Percentiles rank a stretch among this genome's conserved stretches.
Conservation (phyloP, 2,113 vertebrate genomes). For the Recurvirostra avosetta region DNA sequence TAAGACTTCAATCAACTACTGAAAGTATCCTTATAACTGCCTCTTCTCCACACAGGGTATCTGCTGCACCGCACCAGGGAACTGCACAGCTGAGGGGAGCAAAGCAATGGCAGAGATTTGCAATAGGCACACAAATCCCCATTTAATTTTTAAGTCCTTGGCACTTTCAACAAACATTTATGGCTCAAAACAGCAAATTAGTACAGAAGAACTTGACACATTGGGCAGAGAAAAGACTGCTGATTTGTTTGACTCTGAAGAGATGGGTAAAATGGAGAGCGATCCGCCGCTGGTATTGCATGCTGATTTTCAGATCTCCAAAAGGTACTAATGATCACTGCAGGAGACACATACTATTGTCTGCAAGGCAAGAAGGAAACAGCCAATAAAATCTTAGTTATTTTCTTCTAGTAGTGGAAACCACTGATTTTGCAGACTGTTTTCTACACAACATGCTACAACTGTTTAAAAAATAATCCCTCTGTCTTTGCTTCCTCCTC, state of each 20-base stretch:
- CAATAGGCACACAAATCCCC: background rate
- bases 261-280: background rate
- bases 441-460: background rate
- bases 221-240: background rate
- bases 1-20: background rate
- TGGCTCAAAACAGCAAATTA: background rate
- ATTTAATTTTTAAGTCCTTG: background rate
- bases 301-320: background rate
- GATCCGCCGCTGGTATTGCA: fast-evolving
- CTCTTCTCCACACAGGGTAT: background rate
- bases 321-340: background rate
- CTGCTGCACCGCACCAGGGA: background rate
- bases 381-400: background rate
- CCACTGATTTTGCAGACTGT: background rate
- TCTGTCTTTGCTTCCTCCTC: background rate
- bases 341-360: background rate
- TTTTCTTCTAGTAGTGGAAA: background rate
- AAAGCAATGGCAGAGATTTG: background rate
- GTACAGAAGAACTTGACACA: background rate
- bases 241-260: background rate
- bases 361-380: background rate
- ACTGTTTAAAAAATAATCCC: background rate
- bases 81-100: background rate
- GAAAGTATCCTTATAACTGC: background rate
- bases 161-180: background rate